A percentile compares a stretch with the other conserved stretches of the same genome.
These are phyloP conservation scores for Hyperoodon ampullatus DNA, from an alignment of 2,113 vertebrate genomes.

Conservation along the genomic window DNA sequence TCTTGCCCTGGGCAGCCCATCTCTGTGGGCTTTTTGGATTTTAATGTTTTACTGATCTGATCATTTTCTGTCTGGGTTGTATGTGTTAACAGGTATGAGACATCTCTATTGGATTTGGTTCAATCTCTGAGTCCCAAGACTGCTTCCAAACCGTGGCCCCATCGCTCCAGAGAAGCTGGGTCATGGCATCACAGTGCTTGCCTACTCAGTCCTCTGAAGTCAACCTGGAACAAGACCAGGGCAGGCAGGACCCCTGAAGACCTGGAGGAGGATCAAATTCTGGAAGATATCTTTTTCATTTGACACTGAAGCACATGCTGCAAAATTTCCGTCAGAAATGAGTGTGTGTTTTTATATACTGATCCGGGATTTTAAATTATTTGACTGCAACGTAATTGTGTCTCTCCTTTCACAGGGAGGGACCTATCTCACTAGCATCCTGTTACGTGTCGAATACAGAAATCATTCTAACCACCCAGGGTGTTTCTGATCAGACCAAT, in stretches of 20 bases:
- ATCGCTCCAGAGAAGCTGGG: slow-evolving; percentile 41
- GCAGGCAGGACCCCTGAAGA: slow-evolving; percentile 81
- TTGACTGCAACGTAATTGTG: slow-evolving; percentile 68
- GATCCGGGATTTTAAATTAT: slow-evolving; percentile 79
- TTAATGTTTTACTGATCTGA: background rate
- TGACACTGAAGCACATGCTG: slow-evolving; percentile 80
- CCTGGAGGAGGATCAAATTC: slow-evolving; percentile 92
- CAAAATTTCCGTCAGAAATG: slow-evolving; percentile 47
- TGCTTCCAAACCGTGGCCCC: slow-evolving; percentile 37
- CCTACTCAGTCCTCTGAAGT: background rate
- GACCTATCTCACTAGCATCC: slow-evolving; percentile 41
- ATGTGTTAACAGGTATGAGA: slow-evolving; percentile 87
- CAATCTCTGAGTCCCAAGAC: slow-evolving; percentile 88
- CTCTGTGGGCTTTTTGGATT: background rate
- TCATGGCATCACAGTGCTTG: slow-evolving; percentile 23
- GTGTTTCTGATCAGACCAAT: slow-evolving; percentile 35
- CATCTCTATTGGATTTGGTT: slow-evolving; percentile 90
- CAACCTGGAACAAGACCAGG: slow-evolving; percentile 65
- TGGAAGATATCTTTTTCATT: slow-evolving; percentile 98
- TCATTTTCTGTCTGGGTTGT: slow-evolving; percentile 55
- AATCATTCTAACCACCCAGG: slow-evolving; percentile 60
- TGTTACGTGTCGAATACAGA: slow-evolving; percentile 58
- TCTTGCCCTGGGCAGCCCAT: background rate
- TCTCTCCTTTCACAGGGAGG: slow-evolving; percentile 62
- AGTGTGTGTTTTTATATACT: slow-evolving; percentile 62